These are phyloP conservation scores for Paracanthobrama guichenoti DNA, from an alignment of 2,113 vertebrate genomes.

Conservation along the genomic window DNA sequence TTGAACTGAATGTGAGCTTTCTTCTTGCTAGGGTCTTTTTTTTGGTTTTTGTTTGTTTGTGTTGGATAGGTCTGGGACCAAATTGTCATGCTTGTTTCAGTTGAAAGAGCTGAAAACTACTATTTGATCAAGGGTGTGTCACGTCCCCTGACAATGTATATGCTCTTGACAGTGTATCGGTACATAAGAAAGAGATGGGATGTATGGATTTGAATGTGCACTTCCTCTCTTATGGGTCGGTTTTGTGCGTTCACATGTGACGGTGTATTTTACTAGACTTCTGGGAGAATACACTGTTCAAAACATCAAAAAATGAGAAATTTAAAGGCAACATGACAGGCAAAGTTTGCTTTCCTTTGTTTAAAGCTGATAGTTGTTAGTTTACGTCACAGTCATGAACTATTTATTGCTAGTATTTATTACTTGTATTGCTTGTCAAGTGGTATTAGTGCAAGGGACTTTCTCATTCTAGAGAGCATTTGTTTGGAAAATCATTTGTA, in stretches of 20 bases:
- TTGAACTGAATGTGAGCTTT: background rate
- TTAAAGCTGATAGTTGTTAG: background rate
- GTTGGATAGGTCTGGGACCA: conserved; percentile 29
- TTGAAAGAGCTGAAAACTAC: conserved; percentile 25
- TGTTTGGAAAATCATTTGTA: too few relatives aligned
- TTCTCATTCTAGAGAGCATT: too few relatives aligned
- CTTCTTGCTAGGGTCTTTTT: background rate
- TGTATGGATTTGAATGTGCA: background rate
- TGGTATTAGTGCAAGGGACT: background rate
- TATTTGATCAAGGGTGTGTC: conserved; percentile 14
- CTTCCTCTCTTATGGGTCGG: background rate
- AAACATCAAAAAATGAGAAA: background rate
- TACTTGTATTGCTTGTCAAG: background rate
- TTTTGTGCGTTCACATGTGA: background rate
- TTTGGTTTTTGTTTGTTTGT: conserved; percentile 45
- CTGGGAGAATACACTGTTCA: background rate
- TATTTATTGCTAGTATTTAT: background rate
- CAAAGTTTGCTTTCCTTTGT: background rate
- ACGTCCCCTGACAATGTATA: conserved; percentile 24
- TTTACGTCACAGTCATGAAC: background rate
- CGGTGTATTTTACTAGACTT: background rate
- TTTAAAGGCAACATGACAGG: background rate
- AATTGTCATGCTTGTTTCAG: background rate
- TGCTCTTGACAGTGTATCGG: conserved; percentile 23
- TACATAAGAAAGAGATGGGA: background rate